Conservation (phyloP, 2,888 invertebrate genomes). For the Mantis religiosa region DNA sequence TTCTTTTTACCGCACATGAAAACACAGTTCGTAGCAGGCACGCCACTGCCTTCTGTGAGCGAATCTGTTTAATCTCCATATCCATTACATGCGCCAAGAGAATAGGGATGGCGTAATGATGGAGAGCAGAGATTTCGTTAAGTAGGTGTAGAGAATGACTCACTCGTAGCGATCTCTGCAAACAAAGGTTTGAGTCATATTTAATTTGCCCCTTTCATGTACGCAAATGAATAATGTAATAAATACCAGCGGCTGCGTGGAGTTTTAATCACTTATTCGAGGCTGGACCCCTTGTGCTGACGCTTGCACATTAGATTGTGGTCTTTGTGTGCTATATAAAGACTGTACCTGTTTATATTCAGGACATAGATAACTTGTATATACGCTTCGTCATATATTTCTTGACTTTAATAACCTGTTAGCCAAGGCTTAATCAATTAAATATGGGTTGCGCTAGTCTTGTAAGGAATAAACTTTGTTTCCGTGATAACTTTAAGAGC, state of each 20-base stretch:
- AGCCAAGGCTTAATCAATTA: too few relatives aligned
- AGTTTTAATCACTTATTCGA: neutral
- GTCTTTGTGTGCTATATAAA: neutral
- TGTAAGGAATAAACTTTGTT: too few relatives aligned
- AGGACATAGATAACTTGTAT: too few relatives aligned
- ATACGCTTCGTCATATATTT: too few relatives aligned
- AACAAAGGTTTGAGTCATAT: neutral
- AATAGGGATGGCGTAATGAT: neutral
- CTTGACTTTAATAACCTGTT: too few relatives aligned
- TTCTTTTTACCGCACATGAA: too few relatives aligned
- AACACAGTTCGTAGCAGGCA: neutral
- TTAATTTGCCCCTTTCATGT: neutral
- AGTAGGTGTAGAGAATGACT: neutral
- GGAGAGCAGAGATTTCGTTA: neutral
- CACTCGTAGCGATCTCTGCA: neutral
- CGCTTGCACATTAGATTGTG: neutral
- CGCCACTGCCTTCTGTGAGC: neutral
- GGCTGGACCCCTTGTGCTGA: neutral
- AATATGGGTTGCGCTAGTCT: too few relatives aligned
- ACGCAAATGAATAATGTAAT: neutral
- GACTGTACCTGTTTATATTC: too few relatives aligned
- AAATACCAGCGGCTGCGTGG: neutral
- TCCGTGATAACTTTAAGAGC: too few relatives aligned
- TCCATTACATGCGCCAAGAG: neutral
- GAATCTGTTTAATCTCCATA: neutral